Evolutionary conservation across 2,797 vertebrate genomes (phyloP), one percentile per base, ranked within the genome.

Genomic region (Xiphorhynchus erythropygius): DNA sequence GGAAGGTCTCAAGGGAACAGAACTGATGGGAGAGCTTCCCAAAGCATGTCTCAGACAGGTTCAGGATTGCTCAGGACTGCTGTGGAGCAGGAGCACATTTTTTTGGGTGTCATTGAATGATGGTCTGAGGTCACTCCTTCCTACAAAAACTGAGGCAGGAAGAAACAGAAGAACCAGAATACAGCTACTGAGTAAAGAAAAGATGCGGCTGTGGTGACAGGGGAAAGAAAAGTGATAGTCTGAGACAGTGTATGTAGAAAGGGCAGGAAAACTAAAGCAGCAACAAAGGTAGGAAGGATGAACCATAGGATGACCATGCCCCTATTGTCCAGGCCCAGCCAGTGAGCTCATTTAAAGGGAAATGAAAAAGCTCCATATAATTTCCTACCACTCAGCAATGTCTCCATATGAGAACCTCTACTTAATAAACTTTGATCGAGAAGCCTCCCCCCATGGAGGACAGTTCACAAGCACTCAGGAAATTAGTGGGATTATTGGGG

Each of bases 401-500:
- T 93, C 96, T 96, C 90, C 96, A 90, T 94, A 96, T 93, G 94
- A 96, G 93, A 90, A 89, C 77, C 30, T 90, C 89, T 79, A 59
- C 89, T 96, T 95, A 94, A 96, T 92, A 96, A 97, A 94, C 85
- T 96, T 94, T 90, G 93, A 95, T 95, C 12, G 21, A 89, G 69
- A 95, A 95, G 80, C 46, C 92, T 91, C 46, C 94, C 90, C 90
- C 74, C 39, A 75, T 59, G 57, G 37, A 96, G 64, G 89, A 94
- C 91, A 96, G 88, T 81, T 96, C 93, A 94, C 88, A 91, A 84
- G 50, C 87, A 65, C 90, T 85, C 97, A 97, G 96, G 97, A 97
- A 98, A 98, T 98, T 96, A 96, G 96, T 84, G 92, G 96, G 96
- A 97, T 97, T 96, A 97, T 83, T 90, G 28, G 86, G 94, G 89